These are phyloP conservation scores for Eulemur albifrons DNA, from an alignment of 2,797 vertebrate species.

Conservation along the genomic window DNA sequence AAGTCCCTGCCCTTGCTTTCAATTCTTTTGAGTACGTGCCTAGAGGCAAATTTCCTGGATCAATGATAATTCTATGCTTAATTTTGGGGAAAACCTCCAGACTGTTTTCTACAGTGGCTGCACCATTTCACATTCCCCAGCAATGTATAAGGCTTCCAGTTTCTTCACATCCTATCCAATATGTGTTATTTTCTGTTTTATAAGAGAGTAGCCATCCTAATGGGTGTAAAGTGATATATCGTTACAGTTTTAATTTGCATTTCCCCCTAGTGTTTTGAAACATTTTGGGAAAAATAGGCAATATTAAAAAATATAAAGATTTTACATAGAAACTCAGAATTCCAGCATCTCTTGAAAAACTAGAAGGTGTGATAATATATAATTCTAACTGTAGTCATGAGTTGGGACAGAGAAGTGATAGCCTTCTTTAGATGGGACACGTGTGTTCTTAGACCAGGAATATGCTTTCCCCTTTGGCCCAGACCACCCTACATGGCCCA, in stretches of 20 bases:
- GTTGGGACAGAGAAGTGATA: not conserved
- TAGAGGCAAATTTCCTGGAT: not conserved
- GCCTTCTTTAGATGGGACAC: not conserved
- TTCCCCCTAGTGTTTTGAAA: not conserved
- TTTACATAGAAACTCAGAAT: not conserved
- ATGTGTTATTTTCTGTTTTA: not conserved
- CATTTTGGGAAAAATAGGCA: not conserved
- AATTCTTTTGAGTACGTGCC: not conserved
- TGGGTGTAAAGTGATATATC: not conserved
- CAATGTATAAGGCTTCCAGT: not conserved
- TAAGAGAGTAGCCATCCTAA: not conserved
- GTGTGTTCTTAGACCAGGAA: not conserved
- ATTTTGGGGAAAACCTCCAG: not conserved
- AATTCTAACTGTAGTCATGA: not conserved
- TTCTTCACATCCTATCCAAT: not conserved
- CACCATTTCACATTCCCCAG: not conserved
- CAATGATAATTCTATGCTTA: not conserved
- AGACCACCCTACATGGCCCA: fast-evolving
- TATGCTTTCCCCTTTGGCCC: not conserved
- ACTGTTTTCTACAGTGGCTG: not conserved
- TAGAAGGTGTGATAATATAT: not conserved
- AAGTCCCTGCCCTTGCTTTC: not conserved
- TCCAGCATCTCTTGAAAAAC: not conserved
- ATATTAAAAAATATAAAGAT: not conserved
- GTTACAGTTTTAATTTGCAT: not conserved